These are phyloP conservation scores for Microctenopoma steveboyesi DNA, from an alignment of 2,797 vertebrate species.

Conservation along the genomic window DNA sequence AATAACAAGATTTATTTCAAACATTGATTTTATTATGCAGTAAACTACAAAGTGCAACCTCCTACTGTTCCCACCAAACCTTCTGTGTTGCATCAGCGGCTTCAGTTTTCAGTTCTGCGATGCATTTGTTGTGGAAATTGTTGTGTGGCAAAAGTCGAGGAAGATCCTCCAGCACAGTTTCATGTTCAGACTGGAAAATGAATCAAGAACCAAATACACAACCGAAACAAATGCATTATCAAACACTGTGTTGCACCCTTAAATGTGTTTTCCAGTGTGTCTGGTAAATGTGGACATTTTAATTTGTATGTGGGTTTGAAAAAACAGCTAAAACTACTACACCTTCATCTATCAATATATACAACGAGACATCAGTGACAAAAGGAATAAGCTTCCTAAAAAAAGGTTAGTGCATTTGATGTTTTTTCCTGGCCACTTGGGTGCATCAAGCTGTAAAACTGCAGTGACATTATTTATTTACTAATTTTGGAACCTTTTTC, in stretches of 20 bases:
- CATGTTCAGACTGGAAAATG: background rate
- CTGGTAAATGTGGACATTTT: background rate
- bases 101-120: conserved; percentile 37
- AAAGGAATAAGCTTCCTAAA: background rate
- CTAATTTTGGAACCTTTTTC: no score
- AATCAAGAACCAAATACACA: background rate
- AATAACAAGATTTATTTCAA: conserved; percentile 8
- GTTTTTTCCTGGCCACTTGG: background rate
- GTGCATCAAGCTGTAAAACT: background rate
- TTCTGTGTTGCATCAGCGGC: conserved; percentile 14
- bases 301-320: no score
- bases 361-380: background rate
- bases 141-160: conserved; percentile 10
- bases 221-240: background rate
- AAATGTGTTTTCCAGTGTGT: background rate
- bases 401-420: no score
- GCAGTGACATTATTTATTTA: no score
- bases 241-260: background rate
- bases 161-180: conserved; percentile 6
- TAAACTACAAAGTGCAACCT: conserved; percentile 15
- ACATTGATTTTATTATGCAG: conserved; percentile 29
- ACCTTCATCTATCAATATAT: background rate
- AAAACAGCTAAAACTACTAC: no score
- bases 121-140: conserved; percentile 12
- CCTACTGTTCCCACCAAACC: background rate